A percentile compares a stretch with the other conserved stretches of the same genome.
Evolutionary conservation across 2,888 invertebrate genomes (phyloP).

Genomic region (Brachypalpus laphriformis): DNA sequence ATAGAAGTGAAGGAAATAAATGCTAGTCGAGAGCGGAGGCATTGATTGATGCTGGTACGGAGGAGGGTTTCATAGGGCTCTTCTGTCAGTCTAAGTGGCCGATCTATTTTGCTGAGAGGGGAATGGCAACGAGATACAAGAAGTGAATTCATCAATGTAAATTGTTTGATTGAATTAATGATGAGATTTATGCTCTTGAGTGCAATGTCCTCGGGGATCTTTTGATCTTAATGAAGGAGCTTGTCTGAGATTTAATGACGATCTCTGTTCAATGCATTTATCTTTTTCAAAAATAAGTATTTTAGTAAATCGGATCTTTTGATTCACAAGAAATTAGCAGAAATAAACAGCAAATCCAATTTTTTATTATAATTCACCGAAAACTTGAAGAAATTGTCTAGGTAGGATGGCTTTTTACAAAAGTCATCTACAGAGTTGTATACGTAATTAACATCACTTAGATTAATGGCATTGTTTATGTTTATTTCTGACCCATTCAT

Average conservation of each 20-base stretch:
- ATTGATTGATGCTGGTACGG: slow-evolving; percentile 63
- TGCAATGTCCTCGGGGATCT: slow-evolving; percentile 25
- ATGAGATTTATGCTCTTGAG: slow-evolving; percentile 54
- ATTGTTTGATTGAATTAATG: slow-evolving; percentile 72
- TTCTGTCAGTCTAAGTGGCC: slow-evolving; percentile 54
- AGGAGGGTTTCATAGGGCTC: background rate
- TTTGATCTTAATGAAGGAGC: slow-evolving; percentile 13
- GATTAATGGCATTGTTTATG: background rate
- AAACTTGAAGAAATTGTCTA: too few species aligned
- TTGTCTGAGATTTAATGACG: background rate
- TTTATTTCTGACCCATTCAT: background rate
- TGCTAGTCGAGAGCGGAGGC: slow-evolving; percentile 16
- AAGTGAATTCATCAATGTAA: slow-evolving; percentile 66
- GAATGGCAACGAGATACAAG: slow-evolving; percentile 23
- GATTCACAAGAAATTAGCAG: background rate
- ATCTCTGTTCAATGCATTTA: background rate
- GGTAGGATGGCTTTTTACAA: background rate
- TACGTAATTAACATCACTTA: too few species aligned
- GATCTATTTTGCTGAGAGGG: slow-evolving; percentile 38
- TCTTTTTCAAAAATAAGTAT: too few species aligned
- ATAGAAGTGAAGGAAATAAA: slow-evolving; percentile 23
- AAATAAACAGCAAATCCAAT: too few species aligned
- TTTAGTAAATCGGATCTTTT: background rate
- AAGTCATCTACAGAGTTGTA: background rate
- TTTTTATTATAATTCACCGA: too few species aligned